Evolutionary conservation across 2,113 vertebrate species (phyloP), one percentile per base, ranked within the genome.

Genomic region (Oncorhynchus clarkii): DNA sequence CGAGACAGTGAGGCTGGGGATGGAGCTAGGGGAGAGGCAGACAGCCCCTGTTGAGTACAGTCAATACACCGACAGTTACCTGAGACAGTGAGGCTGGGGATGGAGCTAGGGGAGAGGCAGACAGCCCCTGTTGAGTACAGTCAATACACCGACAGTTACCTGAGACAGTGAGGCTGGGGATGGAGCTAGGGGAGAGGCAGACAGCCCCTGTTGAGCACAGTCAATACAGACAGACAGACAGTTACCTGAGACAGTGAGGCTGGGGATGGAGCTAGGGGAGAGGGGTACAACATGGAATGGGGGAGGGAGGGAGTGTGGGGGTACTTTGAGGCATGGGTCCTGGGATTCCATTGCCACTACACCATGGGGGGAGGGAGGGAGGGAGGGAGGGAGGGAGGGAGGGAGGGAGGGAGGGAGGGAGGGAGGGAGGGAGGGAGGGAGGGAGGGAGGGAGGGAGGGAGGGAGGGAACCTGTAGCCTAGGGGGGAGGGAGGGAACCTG

Each of bases 281-380:
- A 31, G 29, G 1, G 29, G 29, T 5, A 31, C 29, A 31, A 20
- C 31, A 11, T 20, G 68, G 39, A 70, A 49, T 49, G 20, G 68
- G n/a, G 68, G 68, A n/a, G 34, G 67, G 31, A 11, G 13, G 5
- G 29, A 39, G 34, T 39, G 34, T 31, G 59, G 59, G 59, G 59
- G 9, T 66, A 27, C 26, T 26, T 24, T 26, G 26, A 66, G 22
- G 8, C 9, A 66, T 14, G 13, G 64, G 26, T 1, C 22, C 64
- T 66, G 27, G 77, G 75, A 83, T 82, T 78, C 82, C 71, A 79
- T 80, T 80, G 82, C 86, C 75, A 71, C 64, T 51, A 51, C 0
- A 67, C 34, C 7, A 27, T 27, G 27, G 27, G 27, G 27, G 27
- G 2, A 2, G 2, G n/a, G 60, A 11, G 27, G 18, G 31, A 31